phyloP scores from a whole-genome alignment of 2,888 invertebrate genomes.

The Acronicta leporina region DNA sequence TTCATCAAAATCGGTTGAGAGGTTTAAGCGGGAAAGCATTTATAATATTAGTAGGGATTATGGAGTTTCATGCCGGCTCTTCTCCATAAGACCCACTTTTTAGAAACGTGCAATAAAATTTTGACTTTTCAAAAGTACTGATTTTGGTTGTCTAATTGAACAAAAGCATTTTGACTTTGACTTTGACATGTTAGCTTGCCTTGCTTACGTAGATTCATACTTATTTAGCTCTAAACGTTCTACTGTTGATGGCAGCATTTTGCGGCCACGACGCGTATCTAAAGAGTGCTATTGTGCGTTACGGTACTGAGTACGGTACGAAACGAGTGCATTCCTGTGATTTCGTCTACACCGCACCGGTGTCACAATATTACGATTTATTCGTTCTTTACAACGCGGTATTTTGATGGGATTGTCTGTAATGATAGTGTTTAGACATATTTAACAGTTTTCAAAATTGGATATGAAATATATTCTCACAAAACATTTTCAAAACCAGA shows the following conservation, averaged over 20 bases:
- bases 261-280: conserved; percentile 17
- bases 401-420: neutral
- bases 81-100: no score
- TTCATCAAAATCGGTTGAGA: no score
- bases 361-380: neutral
- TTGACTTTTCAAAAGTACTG: no score
- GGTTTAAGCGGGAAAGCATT: no score
- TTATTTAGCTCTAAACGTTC: neutral
- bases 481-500: no score
- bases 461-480: no score
- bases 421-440: neutral
- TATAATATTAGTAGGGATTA: no score
- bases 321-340: conserved; percentile 31
- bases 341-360: conserved; percentile 20
- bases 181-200: neutral
- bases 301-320: conserved; percentile 42
- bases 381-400: neutral
- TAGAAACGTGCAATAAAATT: no score
- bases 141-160: no score
- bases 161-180: no score
- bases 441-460: neutral
- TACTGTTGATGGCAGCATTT: conserved; percentile 7
- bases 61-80: no score
- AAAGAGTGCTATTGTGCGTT: conserved; percentile 25
- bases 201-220: neutral